Conservation (phyloP, 2,113 vertebrate genomes). For the Gyps fulvus region DNA sequence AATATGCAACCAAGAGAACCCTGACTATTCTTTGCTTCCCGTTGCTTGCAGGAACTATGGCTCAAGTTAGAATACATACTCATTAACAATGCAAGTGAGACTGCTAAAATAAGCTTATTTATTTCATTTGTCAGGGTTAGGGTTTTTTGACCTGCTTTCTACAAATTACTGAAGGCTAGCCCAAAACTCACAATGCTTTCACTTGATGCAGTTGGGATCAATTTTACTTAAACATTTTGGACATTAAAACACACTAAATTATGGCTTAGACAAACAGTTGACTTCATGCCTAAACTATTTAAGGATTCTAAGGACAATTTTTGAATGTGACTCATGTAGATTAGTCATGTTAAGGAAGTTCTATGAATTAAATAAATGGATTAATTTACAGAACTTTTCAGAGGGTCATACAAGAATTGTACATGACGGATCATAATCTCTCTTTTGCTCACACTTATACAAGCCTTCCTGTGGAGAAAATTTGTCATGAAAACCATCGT, state of each 20-base stretch:
- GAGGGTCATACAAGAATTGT: neutral
- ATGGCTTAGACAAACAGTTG: neutral
- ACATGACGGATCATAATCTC: neutral
- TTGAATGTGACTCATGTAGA: neutral
- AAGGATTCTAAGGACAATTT: neutral
- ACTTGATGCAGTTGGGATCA: neutral
- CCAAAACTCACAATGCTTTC: neutral
- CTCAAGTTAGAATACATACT: neutral
- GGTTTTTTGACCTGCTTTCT: neutral
- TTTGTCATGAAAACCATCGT: neutral
- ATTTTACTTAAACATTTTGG: neutral
- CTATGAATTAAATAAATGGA: neutral
- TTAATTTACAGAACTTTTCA: constrained; percentile 6
- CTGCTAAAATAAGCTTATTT: neutral
- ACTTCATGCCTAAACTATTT: neutral
- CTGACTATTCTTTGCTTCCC: neutral
- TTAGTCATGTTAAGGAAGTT: neutral
- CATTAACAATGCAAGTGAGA: neutral
- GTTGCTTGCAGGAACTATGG: neutral
- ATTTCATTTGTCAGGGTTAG: neutral
- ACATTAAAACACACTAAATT: neutral
- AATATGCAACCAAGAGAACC: neutral
- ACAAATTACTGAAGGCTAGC: neutral
- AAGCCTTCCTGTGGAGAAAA: neutral
- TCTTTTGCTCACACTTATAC: neutral